Percentiles rank a stretch among this genome's conserved stretches.
Evolutionary conservation across 2,113 vertebrate species (phyloP).

Genomic region (Pontoporia blainvillei): DNA sequence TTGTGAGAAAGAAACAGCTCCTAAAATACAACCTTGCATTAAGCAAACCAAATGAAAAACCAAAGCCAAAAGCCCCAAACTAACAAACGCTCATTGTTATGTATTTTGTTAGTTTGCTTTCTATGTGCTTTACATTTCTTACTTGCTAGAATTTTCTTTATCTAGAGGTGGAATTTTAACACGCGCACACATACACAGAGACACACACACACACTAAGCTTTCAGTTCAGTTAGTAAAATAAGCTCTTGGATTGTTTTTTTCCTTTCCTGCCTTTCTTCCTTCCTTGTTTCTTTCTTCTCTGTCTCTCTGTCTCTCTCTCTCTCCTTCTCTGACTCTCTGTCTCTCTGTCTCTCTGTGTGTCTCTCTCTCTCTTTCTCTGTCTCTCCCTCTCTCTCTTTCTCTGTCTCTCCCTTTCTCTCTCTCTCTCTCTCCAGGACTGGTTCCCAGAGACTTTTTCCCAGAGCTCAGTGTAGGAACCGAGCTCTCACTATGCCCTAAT

Average conservation of each 20-base stretch:
- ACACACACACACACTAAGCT: background rate
- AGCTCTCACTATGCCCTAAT: background rate
- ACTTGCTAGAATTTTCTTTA: background rate
- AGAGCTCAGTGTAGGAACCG: accelerated
- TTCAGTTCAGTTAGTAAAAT: background rate
- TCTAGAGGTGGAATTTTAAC: background rate
- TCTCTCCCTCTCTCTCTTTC: background rate
- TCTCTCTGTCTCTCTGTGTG: too few relatives aligned
- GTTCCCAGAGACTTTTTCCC: background rate
- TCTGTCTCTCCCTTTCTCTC: too few relatives aligned
- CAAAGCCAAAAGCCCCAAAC: background rate
- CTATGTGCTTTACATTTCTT: background rate
- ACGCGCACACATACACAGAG: accelerated
- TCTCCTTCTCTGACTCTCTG: background rate
- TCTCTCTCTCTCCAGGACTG: background rate
- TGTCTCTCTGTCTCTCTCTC: background rate
- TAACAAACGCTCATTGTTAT: background rate
- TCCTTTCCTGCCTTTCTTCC: background rate
- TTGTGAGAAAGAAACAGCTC: background rate
- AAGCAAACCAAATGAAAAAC: background rate
- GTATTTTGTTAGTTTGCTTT: background rate
- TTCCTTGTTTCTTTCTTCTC: background rate
- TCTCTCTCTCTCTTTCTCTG: background rate
- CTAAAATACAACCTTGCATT: background rate
- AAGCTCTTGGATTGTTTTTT: background rate